Conservation (phyloP, 2,113 vertebrate species). For the Pogonocichla stellata region DNA sequence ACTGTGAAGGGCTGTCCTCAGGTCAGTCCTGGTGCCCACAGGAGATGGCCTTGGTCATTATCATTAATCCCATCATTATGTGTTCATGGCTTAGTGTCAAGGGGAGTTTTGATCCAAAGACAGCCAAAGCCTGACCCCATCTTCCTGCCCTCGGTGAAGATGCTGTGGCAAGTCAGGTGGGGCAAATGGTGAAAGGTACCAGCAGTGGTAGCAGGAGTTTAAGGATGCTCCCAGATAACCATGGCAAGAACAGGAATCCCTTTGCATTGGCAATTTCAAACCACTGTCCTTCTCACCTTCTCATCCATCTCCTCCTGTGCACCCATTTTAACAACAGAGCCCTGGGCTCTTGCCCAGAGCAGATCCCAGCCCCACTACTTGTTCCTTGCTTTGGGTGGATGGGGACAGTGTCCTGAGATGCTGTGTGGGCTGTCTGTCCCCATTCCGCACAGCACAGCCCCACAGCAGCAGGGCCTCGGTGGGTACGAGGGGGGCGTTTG, state of each 20-base stretch:
- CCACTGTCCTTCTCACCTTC: not conserved
- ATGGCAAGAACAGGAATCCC: not conserved
- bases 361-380: not conserved
- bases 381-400: not conserved
- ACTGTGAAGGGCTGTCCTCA: not conserved
- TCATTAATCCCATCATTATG: rapidly evolving
- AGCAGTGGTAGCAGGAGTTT: not conserved
- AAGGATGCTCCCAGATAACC: not conserved
- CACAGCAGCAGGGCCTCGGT: not conserved
- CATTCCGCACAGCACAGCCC: rapidly evolving
- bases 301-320: not conserved
- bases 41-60: not conserved
- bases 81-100: not conserved
- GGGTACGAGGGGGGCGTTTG: rapidly evolving
- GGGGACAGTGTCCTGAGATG: not conserved
- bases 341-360: too few species aligned
- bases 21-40: not conserved
- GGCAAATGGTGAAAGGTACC: not conserved
- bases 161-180: not conserved
- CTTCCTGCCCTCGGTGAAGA: not conserved
- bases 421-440: not conserved
- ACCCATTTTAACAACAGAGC: not conserved
- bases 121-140: not conserved
- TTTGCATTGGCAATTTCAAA: not conserved
- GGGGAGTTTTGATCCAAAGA: not conserved